These are phyloP conservation scores for Hyaena hyaena DNA, from an alignment of 2,113 vertebrate genomes.

Conservation along the genomic window DNA sequence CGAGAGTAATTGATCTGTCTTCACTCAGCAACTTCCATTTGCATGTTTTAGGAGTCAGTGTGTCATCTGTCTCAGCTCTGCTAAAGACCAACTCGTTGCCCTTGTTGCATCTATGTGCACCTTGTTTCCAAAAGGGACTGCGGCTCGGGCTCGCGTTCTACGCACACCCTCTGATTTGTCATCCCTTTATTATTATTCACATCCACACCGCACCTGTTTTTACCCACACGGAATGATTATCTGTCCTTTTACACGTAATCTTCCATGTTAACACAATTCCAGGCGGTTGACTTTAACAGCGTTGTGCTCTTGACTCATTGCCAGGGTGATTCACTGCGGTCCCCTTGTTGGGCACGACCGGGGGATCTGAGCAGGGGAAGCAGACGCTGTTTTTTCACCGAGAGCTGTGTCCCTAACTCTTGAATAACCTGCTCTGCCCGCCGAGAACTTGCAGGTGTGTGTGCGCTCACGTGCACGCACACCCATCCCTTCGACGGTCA, in stretches of 20 bases:
- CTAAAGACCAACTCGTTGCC: neutral
- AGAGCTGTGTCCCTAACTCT: neutral
- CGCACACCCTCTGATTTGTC: neutral
- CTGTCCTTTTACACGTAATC: neutral
- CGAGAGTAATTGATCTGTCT: neutral
- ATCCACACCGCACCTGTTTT: neutral
- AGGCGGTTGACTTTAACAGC: neutral
- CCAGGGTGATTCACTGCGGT: neutral
- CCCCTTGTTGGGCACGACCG: neutral
- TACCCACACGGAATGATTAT: neutral
- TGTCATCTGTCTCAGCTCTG: neutral
- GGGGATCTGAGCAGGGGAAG: neutral
- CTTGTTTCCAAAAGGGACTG: neutral
- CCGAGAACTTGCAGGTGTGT: neutral
- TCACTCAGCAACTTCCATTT: neutral
- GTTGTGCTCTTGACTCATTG: neutral
- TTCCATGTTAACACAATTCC: neutral
- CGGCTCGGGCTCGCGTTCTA: neutral
- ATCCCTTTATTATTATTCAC: neutral
- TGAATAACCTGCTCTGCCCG: neutral
- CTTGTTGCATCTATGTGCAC: neutral
- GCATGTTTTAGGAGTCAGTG: neutral
- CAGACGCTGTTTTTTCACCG: neutral
- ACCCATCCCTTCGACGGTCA: neutral
- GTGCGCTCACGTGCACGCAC: rapidly evolving